These are phyloP conservation scores for Phortica okadai DNA, from an alignment of 2,888 invertebrate genomes.

Conservation along the genomic window DNA sequence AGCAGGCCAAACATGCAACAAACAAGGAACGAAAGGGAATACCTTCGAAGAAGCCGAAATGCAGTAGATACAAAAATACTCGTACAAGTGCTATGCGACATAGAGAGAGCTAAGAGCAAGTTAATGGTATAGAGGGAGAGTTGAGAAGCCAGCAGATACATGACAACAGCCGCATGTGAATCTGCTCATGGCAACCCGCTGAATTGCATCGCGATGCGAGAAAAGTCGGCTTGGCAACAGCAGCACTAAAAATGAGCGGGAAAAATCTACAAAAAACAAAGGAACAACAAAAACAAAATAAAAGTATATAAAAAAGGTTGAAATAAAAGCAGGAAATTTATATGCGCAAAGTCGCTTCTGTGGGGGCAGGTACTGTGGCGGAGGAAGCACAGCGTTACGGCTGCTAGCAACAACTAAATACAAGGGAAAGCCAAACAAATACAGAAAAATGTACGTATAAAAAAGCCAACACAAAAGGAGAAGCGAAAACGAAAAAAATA, in stretches of 20 bases:
- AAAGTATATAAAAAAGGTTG: slow-evolving; percentile 30
- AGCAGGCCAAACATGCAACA: slow-evolving; percentile 21
- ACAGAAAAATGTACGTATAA: slow-evolving; percentile 19
- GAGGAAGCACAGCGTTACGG: not conserved
- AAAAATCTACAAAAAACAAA: slow-evolving; percentile 16
- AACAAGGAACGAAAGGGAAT: slow-evolving; percentile 33
- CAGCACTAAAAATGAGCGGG: slow-evolving; percentile 25
- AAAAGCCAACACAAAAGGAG: slow-evolving; percentile 1
- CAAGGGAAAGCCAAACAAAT: slow-evolving; percentile 28
- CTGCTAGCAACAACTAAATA: slow-evolving; percentile 16
- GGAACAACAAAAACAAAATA: slow-evolving; percentile 6
- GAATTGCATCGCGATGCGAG: not conserved
- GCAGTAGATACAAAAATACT: not conserved
- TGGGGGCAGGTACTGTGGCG: slow-evolving; percentile 3
- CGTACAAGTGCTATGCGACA: slow-evolving; percentile 12
- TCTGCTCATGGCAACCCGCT: not conserved
- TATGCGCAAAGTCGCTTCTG: slow-evolving; percentile 50
- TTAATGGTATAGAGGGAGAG: not conserved
- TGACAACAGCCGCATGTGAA: not conserved
- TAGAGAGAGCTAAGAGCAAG: not conserved
- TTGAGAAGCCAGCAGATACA: not conserved
- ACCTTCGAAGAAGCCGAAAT: not conserved
- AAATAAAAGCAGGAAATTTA: slow-evolving; percentile 47
- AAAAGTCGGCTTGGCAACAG: slow-evolving; percentile 27
- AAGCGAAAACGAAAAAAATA: slow-evolving; percentile 14